Evolutionary conservation across 2,797 vertebrate species (phyloP), one percentile per base, ranked within the genome.

Genomic region (Poeciliopsis turneri): DNA sequence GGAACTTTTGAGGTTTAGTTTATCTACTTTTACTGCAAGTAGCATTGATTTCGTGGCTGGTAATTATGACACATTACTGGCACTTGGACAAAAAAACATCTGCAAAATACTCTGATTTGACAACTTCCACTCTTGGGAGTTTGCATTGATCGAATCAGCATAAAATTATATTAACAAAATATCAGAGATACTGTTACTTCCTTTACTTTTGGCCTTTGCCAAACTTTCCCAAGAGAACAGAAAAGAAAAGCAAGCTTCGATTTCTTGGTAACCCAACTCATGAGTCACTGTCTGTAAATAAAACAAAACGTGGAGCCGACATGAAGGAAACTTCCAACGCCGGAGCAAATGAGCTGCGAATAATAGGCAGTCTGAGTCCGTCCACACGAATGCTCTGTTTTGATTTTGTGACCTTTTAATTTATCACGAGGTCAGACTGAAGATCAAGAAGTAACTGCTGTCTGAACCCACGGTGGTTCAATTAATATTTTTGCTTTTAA

Each of bases 251-350:
- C 2, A 43, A 43, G 13, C 2, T 53, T 53, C 25, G 4, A 41
- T 68, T 25, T 11, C 9, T 43, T 28, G 12, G 25, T 70, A 30
- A 55, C 16, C 18, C 18, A 51, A 77, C 47, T 43, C 49, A 77
- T 45, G 66, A 70, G n/a, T 43, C 49, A 43, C n/a, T 28, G 25
- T n/a, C 64, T 43, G 25, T 30, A 70, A 70, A 78, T 78, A 30
- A 71, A n/a, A 23, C 39, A 57, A 78, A 59, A 10, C 20, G 28
- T 36, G 33, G 41, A 25, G 28, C 18, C 30, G 68, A 70, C 76
- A 78, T 7, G 51, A 18, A 72, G 12, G 4, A 69, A 69, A 53
- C 61, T 28, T 57, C 49, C 47, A 20, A 13, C 75, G 25, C 12
- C 16, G 6, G 41, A 57, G 3, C 15, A 23, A 30, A 25, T 11